phyloP scores from a whole-genome alignment of 2,888 invertebrate genomes.

The Stenoptilia bipunctidactyla region DNA sequence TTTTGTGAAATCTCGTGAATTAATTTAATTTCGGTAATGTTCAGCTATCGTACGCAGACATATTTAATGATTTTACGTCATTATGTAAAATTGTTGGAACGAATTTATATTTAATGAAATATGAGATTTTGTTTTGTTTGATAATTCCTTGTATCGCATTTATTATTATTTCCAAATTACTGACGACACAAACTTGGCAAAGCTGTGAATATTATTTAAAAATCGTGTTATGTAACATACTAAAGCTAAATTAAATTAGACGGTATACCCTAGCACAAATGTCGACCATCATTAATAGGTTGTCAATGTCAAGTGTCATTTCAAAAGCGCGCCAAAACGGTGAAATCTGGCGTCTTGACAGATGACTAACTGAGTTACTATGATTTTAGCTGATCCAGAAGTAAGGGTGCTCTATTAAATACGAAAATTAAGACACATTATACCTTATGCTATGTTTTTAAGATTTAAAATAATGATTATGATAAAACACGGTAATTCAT shows the following conservation, averaged over 20 bases:
- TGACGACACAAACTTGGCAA: background rate
- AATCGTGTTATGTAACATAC: constrained; percentile 5
- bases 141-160: no score
- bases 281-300: constrained; percentile 32
- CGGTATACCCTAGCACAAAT: constrained; percentile 13
- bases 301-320: constrained; percentile 27
- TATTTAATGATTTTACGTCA: constrained; percentile 30
- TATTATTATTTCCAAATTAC: background rate
- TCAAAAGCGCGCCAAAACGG: constrained; percentile 9
- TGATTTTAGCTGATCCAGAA: constrained; percentile 20
- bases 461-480: no score
- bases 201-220: background rate
- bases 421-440: background rate
- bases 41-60: constrained; percentile 50
- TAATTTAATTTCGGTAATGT: constrained; percentile 45
- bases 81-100: constrained; percentile 10
- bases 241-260: constrained; percentile 29
- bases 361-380: constrained; percentile 22
- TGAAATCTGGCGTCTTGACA: constrained; percentile 16
- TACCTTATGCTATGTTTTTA: constrained; percentile 8
- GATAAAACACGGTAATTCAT: no score
- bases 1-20: constrained; percentile 41
- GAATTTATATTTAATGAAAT: constrained; percentile 16
- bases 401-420: background rate
- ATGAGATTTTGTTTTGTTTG: constrained; percentile 17